Percentiles rank a stretch among this genome's conserved stretches.
phyloP scores from a whole-genome alignment of 2,113 vertebrate genomes.

The Sander vitreus region DNA sequence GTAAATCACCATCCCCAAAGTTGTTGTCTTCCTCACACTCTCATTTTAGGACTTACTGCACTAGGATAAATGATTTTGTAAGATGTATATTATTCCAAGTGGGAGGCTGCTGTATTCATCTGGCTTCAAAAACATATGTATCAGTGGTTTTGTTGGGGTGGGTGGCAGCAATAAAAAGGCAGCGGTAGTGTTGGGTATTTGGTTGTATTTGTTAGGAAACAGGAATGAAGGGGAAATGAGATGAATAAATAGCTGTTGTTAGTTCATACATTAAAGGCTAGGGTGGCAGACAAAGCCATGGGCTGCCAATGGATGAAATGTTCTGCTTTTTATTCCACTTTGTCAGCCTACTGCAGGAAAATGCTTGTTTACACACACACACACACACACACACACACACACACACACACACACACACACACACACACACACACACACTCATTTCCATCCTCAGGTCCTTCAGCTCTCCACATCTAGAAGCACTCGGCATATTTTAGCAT shows the following conservation, averaged over 20 bases:
- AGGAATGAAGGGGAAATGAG: constrained; percentile 44
- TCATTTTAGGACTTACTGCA: constrained; percentile 10
- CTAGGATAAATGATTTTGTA: constrained; percentile 19
- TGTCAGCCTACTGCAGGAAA: constrained; percentile 21
- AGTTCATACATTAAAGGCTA: constrained; percentile 21
- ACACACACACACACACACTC: background rate
- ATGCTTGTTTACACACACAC: background rate
- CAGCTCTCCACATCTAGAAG: constrained; percentile 33
- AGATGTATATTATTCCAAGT: constrained; percentile 27
- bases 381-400: background rate
- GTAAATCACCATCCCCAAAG: background rate
- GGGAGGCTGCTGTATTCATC: constrained; percentile 17
- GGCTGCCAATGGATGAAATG: constrained; percentile 12
- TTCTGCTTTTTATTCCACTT: constrained; percentile 45
- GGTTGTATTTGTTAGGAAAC: constrained; percentile 37
- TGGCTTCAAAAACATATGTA: background rate
- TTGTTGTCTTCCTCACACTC: background rate
- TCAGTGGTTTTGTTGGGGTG: constrained; percentile 31
- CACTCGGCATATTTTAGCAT: constrained; percentile 70
- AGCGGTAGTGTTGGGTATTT: constrained; percentile 22
- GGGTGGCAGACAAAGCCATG: constrained; percentile 27
- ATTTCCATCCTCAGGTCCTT: background rate
- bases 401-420: background rate
- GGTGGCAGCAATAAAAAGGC: constrained; percentile 44
- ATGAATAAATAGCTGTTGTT: constrained; percentile 57